Evolutionary conservation across 2,888 invertebrate genomes (phyloP), one percentile per base, ranked within the genome.

Genomic region (Nysson spinosus): DNA sequence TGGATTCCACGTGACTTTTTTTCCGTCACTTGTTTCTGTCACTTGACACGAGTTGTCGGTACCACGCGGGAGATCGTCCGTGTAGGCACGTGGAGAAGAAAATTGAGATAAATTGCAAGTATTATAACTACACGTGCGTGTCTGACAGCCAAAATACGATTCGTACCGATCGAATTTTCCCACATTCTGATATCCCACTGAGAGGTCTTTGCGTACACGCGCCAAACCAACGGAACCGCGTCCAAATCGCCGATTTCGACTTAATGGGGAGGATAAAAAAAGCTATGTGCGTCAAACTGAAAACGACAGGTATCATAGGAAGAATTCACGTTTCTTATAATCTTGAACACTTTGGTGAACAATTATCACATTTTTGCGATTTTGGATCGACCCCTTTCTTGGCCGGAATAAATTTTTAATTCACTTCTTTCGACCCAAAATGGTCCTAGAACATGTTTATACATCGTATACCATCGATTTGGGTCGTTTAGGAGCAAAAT

Each of bases 81-180:
- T 20, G 9, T n/a, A n/a, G 9, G 40, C 43, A 56, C 46, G 58
- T 40, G 56, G 17, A 43, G 24, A 12, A 49, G 42, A 17, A 44
- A 62, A 57, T 49, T 51, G 34, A 43, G 16, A 57, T 11, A 51
- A 62, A 70, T 61, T 61, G 28, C 37, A 14, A 22, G 22, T 17
- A 56, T 28, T 52, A 49, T 32, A 49, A 55, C 28, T 49, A 58
- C 70, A 70, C 65, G 70, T 49, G 70, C 28, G 32, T 20, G 17
- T 35, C 7, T 17, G 16, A 17, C 9, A 26, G 3, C 34, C 37
- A 26, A 49, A 55, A 60, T 37, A 52, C 39, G 34, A 4, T 7
- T 12, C 32, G 12, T 32, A 28, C 5, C 11, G 9, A 40, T n/a
- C 9, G 19, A 22, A 24, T 16, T 20, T 19, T 32, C 26, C 16